A percentile compares a stretch with the other conserved stretches of the same genome.
These are phyloP conservation scores for Amniataba percoides DNA, from an alignment of 2,797 vertebrate genomes.

Conservation along the genomic window DNA sequence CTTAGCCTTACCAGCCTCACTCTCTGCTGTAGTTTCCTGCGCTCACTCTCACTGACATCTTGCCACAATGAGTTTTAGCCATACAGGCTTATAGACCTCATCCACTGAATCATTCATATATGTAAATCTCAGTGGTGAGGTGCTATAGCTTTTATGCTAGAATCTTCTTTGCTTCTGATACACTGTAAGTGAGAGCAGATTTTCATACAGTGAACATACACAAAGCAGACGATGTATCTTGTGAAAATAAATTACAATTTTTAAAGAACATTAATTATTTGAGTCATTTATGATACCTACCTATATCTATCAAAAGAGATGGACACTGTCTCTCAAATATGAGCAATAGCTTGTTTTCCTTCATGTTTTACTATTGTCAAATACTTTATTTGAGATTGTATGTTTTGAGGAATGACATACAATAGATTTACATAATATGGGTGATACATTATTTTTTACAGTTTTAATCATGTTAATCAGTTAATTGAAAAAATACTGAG, in stretches of 20 bases:
- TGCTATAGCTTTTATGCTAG: background rate
- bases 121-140: constrained; percentile 5
- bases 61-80: constrained; percentile 9
- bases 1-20: background rate
- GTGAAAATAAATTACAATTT: background rate
- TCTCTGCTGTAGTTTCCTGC: constrained; percentile 27
- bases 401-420: background rate
- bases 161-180: constrained; percentile 6
- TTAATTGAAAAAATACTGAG: background rate
- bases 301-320: background rate
- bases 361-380: background rate
- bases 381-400: background rate
- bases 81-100: background rate
- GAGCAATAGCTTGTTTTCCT: background rate
- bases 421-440: background rate
- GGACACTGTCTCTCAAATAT: background rate
- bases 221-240: background rate
- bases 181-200: background rate
- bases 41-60: constrained; percentile 29
- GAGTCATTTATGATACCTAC: background rate
- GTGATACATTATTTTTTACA: background rate
- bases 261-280: background rate
- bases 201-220: background rate
- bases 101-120: constrained; percentile 24
- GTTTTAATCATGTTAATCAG: background rate